Conservation (phyloP, 2,797 vertebrate species). For the Macropodus opercularis region DNA sequence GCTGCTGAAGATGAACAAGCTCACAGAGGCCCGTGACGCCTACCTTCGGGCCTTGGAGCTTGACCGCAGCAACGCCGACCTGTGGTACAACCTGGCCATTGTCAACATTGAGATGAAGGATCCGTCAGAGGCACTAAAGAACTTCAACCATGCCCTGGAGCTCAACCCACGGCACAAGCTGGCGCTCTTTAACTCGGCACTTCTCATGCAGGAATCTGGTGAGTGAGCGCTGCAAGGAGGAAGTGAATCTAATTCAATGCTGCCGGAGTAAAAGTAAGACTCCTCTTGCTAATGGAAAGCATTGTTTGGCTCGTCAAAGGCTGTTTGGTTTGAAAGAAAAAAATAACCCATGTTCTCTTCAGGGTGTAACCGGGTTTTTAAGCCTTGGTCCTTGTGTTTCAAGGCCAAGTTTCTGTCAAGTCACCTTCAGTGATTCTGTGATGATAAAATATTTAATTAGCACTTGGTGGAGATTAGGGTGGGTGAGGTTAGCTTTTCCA, state of each 20-base stretch:
- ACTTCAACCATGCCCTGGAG: slow-evolving; percentile 94
- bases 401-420: slow-evolving; percentile 47
- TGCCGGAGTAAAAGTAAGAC: background rate
- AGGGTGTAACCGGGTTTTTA: slow-evolving; percentile 32
- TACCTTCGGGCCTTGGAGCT: slow-evolving; percentile 93
- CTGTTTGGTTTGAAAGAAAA: slow-evolving; percentile 1
- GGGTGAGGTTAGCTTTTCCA: slow-evolving; percentile 4
- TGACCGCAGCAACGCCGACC: slow-evolving; percentile 92
- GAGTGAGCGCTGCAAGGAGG: slow-evolving; percentile 51
- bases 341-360: slow-evolving; percentile 34
- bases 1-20: slow-evolving; percentile 98
- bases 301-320: background rate
- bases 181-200: slow-evolving; percentile 94
- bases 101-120: slow-evolving; percentile 99
- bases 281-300: background rate
- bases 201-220: slow-evolving; percentile 99
- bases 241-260: background rate
- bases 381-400: background rate
- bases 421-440: background rate
- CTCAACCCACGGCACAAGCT: slow-evolving; percentile 93
- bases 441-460: slow-evolving; percentile 9
- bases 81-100: slow-evolving; percentile 99
- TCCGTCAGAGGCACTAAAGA: slow-evolving; percentile 91
- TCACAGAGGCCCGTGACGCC: slow-evolving; percentile 92
- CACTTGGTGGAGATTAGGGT: background rate